Evolutionary conservation across 1,140 invertebrate species (phyloP), one percentile per base, ranked within the genome.

Genomic region (Halesus radiatus): DNA sequence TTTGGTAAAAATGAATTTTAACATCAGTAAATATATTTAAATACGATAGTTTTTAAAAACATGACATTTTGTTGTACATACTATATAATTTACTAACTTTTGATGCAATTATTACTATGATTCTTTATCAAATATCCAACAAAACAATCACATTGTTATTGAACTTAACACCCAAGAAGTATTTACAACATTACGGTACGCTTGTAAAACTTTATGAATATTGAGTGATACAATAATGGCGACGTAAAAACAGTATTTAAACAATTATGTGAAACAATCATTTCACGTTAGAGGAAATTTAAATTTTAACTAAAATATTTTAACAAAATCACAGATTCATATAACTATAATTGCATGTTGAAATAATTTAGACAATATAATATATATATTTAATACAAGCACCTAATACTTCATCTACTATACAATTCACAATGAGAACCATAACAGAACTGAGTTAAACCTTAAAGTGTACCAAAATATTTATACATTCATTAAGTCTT

Each of bases 291-390:
- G 62, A 78, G 56, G 32, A 72, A 79, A 73, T 76, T 80, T 53
- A 72, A 80, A 82, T 52, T 76, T 80, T 52, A 83, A 83, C 76
- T 83, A 83, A 78, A 83, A 75, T 77, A 53, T 68, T 81, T 53
- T 62, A 81, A 81, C 82, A 80, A 76, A 83, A 83, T 83, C 82
- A 83, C 82, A 83, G 82, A 78, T 83, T 74, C 75, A 79, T 83
- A 80, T 60, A 78, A 81, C 80, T 83, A 83, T 72, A 80, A 83
- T 81, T 83, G 82, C 82, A 81, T 80, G 58, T 72, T 62, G 73
- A 80, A 79, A 76, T 76, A 81, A 83, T 72, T 77, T 53, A 76
- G 74, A 79, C 68, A 80, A 74, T 73, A 74, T 78, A 54, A 45
- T 76, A 37, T 72, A 37, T 72, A 70, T 58, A 73, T 62, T 60